Evolutionary conservation across 2,797 vertebrate genomes (phyloP), one percentile per base, ranked within the genome.

Genomic region (Spheniscus humboldti): DNA sequence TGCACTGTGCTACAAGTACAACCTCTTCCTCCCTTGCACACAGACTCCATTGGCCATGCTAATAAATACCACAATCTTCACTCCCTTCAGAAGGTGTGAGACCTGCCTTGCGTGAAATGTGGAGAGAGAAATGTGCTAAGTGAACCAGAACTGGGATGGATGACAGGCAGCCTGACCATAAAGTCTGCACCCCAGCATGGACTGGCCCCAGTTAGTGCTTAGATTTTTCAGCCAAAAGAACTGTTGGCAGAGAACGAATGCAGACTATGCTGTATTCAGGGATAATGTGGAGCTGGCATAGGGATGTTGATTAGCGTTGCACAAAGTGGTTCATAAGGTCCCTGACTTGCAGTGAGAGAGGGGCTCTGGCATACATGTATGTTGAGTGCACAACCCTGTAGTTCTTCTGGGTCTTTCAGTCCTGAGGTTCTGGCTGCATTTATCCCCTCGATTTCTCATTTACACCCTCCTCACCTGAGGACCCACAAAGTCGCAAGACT

Each of bases 21-120:
- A 17, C 18, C 39, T 72, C 17, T 6, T 82, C 52, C 45, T 85
- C 10, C 25, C 37, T 64, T 60, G 45, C 25, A 72, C 22, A 35
- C 22, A 74, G 75, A 48, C 28, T 75, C 35, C 41, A 11, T 0
- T 24, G 55, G 28, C 31, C 43, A 41, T 5, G 9, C 19, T 35
- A 43, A 64, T 16, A 47, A 12, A 4, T 27, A 73, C 31, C 47
- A 53, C 63, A 41, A 3, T 37, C 37, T 86, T 69, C 19, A n/a
- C 15, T 52, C 22, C 19, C 27, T 18, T 41, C 43, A 76, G 64
- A 84, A 81, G 20, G 30, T 12, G 10, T 43, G 11, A 75, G 35
- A 22, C 15, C 57, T 72, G 27, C 45, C 11, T 75, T 0, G 0
- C 23, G 39, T 7, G 8, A 64, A n/a, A 12, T 23, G 18, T 20